Evolutionary conservation across 2,888 invertebrate species (phyloP), one percentile per base, ranked within the genome.

Genomic region (Chirona hameri): DNA sequence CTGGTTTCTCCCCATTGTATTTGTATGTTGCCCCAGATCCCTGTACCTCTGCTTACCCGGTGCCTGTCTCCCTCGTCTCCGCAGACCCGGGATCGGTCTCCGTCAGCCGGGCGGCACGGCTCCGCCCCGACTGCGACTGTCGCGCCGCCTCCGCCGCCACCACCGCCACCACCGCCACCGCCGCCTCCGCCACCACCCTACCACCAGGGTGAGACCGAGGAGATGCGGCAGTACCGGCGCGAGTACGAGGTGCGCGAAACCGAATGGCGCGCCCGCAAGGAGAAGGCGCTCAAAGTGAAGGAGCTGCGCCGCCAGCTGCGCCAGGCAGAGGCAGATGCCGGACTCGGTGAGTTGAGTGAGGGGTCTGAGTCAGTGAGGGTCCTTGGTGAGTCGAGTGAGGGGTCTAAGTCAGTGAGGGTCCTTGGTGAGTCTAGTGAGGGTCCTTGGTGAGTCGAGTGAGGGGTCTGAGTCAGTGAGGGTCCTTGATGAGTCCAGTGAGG

Each of bases 241-340:
- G 80, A 80, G 55, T 80, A 80, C 80, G 52, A 52, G 29, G 18
- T n/a, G 27, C 52, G 52, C 52, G 52, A 55, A 21, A 27, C 48
- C 14, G 80, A 80, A 52, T 55, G 55, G 55, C 80, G 48, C 52
- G 52, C 52, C 52, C 48, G 48, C 15, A 48, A 55, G 21, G 80
- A 80, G 80, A 55, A 48, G 55, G 80, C 80, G 80, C 80, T 52
- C 52, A 24, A 27, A 12, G 80, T 80, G 52, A 48, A 55, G 55
- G 52, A 80, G 55, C 55, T 80, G 80, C 80, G 80, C 27, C 80
- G 80, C 15, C 80, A 80, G 55, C 29, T 80, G 80, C 80, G 80
- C 0, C 52, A 24, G 52, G 80, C 80, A 0, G 52, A 80, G 80
- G 52, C 48, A 4, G 80, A 80, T 5, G 80, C 80, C 80, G 80